Evolutionary conservation across 1,140 invertebrate genomes (phyloP).

Genomic region (Eulimnadia texana): DNA sequence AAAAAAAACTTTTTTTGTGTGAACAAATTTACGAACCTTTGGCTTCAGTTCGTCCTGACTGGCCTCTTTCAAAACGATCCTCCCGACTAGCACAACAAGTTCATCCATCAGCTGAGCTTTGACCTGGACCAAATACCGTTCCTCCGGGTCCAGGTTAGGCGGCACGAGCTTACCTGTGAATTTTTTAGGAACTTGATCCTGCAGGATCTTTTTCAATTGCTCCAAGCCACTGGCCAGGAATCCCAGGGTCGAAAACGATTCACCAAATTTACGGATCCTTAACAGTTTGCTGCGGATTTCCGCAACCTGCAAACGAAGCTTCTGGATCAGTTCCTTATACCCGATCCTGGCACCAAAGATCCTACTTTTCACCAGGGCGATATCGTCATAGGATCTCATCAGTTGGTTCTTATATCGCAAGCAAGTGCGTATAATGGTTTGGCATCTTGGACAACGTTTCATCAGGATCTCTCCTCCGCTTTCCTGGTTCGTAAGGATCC

Average conservation of each 20-base stretch:
- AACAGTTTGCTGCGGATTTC: not conserved
- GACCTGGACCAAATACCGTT: not conserved
- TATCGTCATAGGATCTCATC: slow-evolving; percentile 36
- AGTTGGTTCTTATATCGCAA: slow-evolving; percentile 42
- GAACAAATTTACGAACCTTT: no score
- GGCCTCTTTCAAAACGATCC: not conserved
- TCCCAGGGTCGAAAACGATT: not conserved
- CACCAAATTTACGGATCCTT: no score
- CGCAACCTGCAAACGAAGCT: not conserved
- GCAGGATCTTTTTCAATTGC: not conserved
- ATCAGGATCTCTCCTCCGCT: slow-evolving; percentile 24
- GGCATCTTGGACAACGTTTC: slow-evolving; percentile 46
- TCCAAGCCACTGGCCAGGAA: no score
- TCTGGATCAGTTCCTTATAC: not conserved
- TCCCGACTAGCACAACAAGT: not conserved
- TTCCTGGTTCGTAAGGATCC: slow-evolving; percentile 30
- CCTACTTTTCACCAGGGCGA: slow-evolving; percentile 37
- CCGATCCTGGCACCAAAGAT: not conserved
- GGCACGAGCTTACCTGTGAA: not conserved
- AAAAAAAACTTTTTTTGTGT: no score
- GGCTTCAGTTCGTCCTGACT: not conserved
- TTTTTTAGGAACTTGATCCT: not conserved
- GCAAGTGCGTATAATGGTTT: slow-evolving; percentile 42
- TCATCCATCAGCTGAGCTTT: not conserved
- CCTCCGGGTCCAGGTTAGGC: not conserved